These are phyloP conservation scores for Morpho helenor DNA, from an alignment of 2,888 invertebrate genomes.

Conservation along the genomic window DNA sequence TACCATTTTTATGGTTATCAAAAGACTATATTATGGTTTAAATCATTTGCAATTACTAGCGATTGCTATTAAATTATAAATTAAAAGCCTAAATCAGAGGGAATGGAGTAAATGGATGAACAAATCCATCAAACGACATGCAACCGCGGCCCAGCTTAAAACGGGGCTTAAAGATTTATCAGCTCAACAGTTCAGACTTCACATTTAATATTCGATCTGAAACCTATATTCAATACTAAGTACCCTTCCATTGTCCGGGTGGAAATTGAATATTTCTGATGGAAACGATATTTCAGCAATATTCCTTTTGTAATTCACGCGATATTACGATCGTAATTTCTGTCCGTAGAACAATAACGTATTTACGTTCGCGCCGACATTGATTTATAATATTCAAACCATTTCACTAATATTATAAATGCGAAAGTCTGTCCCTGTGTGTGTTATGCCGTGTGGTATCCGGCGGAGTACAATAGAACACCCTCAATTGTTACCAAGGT, in stretches of 20 bases:
- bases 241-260: conserved; percentile 12
- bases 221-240: conserved; percentile 20
- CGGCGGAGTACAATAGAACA: not conserved
- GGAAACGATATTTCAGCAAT: conserved; percentile 12
- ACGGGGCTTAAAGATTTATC: conserved; percentile 18
- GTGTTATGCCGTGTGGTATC: not conserved
- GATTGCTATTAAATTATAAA: too few species aligned
- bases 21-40: too few species aligned
- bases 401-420: too few species aligned
- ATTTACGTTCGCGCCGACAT: not conserved
- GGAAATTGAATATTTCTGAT: conserved; percentile 25
- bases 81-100: too few species aligned
- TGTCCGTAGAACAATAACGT: conserved; percentile 5
- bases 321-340: conserved; percentile 10
- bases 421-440: too few species aligned
- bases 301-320: conserved; percentile 9
- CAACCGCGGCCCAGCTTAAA: conserved; percentile 7
- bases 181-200: conserved; percentile 16
- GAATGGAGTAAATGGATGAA: too few species aligned
- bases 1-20: too few species aligned
- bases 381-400: not conserved
- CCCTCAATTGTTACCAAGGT: too few species aligned
- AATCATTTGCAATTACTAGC: too few species aligned
- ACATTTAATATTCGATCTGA: conserved; percentile 16
- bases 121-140: not conserved